These are phyloP conservation scores for Leuciscus waleckii DNA, from an alignment of 2,797 vertebrate species.

Conservation along the genomic window DNA sequence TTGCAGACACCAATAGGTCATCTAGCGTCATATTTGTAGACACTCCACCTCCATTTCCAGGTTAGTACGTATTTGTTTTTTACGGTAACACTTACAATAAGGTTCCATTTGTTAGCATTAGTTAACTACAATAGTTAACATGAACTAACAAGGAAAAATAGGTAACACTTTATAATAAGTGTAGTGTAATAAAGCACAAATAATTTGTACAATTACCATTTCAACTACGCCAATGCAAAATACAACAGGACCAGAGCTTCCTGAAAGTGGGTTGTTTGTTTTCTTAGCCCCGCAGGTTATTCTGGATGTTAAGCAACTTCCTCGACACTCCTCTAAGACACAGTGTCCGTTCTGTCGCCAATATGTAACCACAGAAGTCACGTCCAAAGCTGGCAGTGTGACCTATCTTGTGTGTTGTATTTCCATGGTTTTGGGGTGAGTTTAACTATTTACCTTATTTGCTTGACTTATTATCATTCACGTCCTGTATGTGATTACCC, in stretches of 20 bases:
- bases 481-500: not conserved
- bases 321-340: constrained; percentile 61
- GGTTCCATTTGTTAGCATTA: not conserved
- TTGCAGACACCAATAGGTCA: constrained; percentile 2
- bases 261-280: constrained; percentile 22
- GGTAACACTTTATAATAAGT: not conserved
- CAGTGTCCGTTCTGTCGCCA: constrained; percentile 74
- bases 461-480: not conserved
- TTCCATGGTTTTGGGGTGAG: constrained; percentile 67
- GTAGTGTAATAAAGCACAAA: no score
- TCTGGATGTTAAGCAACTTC: constrained; percentile 65
- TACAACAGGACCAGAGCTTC: not conserved
- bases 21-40: not conserved
- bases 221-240: not conserved
- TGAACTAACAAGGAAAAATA: no score
- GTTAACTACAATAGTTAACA: not conserved
- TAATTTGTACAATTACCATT: no score
- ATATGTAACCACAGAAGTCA: constrained; percentile 71
- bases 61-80: constrained; percentile 19
- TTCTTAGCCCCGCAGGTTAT: constrained; percentile 73
- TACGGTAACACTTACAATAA: not conserved
- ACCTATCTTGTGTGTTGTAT: constrained; percentile 71
- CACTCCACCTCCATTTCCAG: constrained; percentile 34
- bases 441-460: not conserved
- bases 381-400: constrained; percentile 54